Conservation (phyloP, 2,113 vertebrate species). For the Holacanthus passer region DNA sequence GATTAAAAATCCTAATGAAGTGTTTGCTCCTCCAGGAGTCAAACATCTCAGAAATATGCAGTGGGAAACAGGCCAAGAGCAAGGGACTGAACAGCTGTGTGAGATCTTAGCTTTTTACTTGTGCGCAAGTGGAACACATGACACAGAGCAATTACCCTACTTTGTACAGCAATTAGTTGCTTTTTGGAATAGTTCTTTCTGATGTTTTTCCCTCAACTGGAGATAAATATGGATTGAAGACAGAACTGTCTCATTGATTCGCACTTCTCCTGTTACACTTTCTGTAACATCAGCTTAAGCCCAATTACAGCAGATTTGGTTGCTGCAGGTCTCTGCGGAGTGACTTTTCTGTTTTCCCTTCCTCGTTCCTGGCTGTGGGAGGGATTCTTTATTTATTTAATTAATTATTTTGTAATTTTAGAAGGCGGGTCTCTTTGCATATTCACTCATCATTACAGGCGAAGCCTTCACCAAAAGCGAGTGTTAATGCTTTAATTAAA, state of each 20-base stretch:
- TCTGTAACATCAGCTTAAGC: constrained; percentile 88
- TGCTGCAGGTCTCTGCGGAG: constrained; percentile 78
- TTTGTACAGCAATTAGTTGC: constrained; percentile 83
- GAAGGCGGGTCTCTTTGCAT: constrained; percentile 74
- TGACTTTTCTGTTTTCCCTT: constrained; percentile 68
- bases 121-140: constrained; percentile 73
- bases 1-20: constrained; percentile 57
- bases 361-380: constrained; percentile 61
- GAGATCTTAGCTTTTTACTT: constrained; percentile 71
- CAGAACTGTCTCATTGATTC: constrained; percentile 86
- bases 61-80: constrained; percentile 68
- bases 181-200: constrained; percentile 82
- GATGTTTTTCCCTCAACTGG: constrained; percentile 79
- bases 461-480: constrained; percentile 77
- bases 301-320: constrained; percentile 88
- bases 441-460: constrained; percentile 80
- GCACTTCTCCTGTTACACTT: constrained; percentile 83
- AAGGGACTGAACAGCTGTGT: constrained; percentile 63
- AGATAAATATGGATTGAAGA: constrained; percentile 85
- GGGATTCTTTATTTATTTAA: constrained; percentile 62
- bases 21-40: constrained; percentile 57
- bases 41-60: constrained; percentile 62
- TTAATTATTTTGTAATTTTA: constrained; percentile 73
- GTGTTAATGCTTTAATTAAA: constrained; percentile 86
- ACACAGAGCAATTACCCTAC: constrained; percentile 84